These are phyloP conservation scores for Micronycteris hirsuta DNA, from an alignment of 2,113 vertebrate genomes.

Conservation along the genomic window DNA sequence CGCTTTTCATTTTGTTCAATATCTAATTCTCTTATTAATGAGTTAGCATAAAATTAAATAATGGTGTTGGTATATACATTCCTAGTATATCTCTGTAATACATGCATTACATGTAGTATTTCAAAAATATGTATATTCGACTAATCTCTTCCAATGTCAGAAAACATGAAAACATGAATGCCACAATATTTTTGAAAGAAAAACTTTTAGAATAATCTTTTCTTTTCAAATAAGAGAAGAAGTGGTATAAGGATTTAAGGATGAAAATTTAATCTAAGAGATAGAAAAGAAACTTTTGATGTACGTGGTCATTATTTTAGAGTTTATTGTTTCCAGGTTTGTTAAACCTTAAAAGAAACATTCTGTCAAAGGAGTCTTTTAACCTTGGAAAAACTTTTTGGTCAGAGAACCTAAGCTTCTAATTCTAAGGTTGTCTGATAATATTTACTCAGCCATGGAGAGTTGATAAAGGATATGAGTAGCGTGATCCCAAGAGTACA, in stretches of 20 bases:
- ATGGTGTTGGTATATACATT: background rate
- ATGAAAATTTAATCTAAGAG: background rate
- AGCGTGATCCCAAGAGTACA: background rate
- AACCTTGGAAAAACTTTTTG: background rate
- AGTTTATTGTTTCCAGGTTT: background rate
- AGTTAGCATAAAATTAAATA: constrained; percentile 43
- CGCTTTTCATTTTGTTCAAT: background rate
- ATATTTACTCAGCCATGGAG: constrained; percentile 13
- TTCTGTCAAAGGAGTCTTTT: background rate
- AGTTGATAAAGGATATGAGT: background rate
- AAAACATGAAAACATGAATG: background rate
- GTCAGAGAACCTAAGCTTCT: background rate
- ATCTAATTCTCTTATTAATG: background rate
- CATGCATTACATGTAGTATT: background rate
- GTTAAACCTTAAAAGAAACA: background rate
- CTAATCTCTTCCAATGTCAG: background rate
- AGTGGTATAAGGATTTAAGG: background rate
- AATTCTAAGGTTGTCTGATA: background rate
- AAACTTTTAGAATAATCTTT: background rate
- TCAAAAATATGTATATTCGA: background rate
- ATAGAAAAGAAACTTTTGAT: background rate
- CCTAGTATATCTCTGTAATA: background rate
- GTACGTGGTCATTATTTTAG: background rate
- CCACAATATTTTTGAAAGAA: background rate
- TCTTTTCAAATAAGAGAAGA: background rate